Percentiles rank a stretch among this genome's conserved stretches.
Conservation (phyloP, 2,797 vertebrate genomes). For the Eulemur coronatus region DNA sequence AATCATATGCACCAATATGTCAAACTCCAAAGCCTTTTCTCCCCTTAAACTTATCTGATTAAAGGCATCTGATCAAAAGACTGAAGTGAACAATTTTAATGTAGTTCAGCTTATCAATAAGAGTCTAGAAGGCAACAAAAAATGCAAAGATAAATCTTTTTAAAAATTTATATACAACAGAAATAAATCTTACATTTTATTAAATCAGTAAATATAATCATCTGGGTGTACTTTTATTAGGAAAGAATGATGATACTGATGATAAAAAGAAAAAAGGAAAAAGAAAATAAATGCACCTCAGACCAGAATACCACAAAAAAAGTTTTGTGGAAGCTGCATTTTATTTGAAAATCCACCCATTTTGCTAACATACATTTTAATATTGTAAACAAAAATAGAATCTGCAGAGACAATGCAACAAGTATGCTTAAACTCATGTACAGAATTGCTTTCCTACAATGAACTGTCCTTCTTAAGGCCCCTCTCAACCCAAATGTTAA, state of each 20-base stretch:
- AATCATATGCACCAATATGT: constrained; percentile 17
- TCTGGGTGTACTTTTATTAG: constrained; percentile 77
- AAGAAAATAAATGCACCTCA: constrained; percentile 78
- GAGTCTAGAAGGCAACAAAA: constrained; percentile 47
- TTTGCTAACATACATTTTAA: constrained; percentile 96
- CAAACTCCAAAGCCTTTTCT: constrained; percentile 28
- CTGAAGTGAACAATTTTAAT: constrained; percentile 40
- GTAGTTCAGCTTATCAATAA: constrained; percentile 10
- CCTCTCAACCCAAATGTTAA: constrained; percentile 86
- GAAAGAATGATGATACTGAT: constrained; percentile 64
- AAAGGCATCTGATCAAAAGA: constrained; percentile 53
- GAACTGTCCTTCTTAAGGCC: constrained; percentile 89
- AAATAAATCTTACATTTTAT: constrained; percentile 77
- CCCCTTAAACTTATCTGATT: constrained; percentile 61
- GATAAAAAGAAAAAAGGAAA: constrained; percentile 52
- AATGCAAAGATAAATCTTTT: constrained; percentile 37
- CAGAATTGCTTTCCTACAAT: constrained; percentile 96
- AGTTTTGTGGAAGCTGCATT: constrained; percentile 95
- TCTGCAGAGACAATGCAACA: constrained; percentile 97
- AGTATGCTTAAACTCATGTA: constrained; percentile 95
- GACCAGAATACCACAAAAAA: constrained; percentile 84
- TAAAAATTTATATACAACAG: constrained; percentile 65
- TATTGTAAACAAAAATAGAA: constrained; percentile 99
- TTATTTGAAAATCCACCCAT: constrained; percentile 99
- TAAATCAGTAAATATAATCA: constrained; percentile 78